Evolutionary conservation across 2,888 invertebrate species (phyloP).

Genomic region (Morpho deidamia): DNA sequence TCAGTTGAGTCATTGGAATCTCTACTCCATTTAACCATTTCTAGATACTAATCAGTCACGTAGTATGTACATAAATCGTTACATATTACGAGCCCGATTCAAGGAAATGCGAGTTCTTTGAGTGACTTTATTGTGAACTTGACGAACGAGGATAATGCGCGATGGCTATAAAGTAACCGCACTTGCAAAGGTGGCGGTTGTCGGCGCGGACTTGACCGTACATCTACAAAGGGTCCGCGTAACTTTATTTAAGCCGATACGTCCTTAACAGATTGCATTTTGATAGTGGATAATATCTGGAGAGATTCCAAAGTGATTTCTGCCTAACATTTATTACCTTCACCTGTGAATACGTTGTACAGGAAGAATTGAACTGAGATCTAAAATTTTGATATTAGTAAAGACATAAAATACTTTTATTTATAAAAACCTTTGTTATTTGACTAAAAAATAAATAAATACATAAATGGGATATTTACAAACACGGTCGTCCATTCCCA

Average conservation of each 20-base stretch:
- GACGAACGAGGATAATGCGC: constrained; percentile 8
- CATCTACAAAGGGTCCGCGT: constrained; percentile 14
- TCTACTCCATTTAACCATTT: constrained; percentile 22
- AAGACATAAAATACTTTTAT: no score
- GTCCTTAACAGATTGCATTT: constrained; percentile 8
- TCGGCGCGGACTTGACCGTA: constrained; percentile 17
- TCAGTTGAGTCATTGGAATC: constrained; percentile 26
- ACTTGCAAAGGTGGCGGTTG: constrained; percentile 18
- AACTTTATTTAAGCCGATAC: constrained; percentile 16
- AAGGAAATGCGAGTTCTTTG: constrained; percentile 27
- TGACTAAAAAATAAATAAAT: no score
- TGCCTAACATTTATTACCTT: no score
- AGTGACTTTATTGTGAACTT: constrained; percentile 11
- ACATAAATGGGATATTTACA: no score
- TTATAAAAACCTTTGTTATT: no score
- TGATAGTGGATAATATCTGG: not conserved
- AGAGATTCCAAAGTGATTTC: constrained; percentile 3
- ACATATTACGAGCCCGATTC: constrained; percentile 25
- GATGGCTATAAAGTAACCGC: not conserved
- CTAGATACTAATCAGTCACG: constrained; percentile 29
- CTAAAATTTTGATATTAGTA: no score
- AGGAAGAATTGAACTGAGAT: no score
- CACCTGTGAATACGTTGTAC: no score
- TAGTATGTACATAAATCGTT: constrained; percentile 27
- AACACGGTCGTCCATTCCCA: no score